phyloP scores from a whole-genome alignment of 2,888 invertebrate genomes.

The Dasysyrphus tricinctus region DNA sequence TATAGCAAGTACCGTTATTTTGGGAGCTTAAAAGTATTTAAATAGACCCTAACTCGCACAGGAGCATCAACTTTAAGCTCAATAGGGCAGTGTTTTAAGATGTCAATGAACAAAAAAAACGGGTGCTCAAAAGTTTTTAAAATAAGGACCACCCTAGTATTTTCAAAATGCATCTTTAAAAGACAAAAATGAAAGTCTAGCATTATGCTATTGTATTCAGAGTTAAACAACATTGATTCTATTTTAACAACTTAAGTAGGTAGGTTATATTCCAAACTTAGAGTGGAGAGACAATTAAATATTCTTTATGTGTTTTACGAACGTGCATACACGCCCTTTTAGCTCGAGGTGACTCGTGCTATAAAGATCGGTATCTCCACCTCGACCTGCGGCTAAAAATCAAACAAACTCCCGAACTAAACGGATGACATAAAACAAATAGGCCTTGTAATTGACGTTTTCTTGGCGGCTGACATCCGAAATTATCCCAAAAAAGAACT shows the following conservation, averaged over 20 bases:
- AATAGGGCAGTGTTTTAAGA: too few relatives aligned
- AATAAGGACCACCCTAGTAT: too few relatives aligned
- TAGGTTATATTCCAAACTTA: neutral
- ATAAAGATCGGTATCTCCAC: constrained; percentile 42
- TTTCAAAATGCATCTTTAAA: too few relatives aligned
- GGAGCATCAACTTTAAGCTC: too few relatives aligned
- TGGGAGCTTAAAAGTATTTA: too few relatives aligned
- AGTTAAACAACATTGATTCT: too few relatives aligned
- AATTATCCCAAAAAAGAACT: constrained; percentile 30
- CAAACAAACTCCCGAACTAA: constrained; percentile 58
- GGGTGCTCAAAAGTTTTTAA: too few relatives aligned
- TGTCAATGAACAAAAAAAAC: too few relatives aligned
- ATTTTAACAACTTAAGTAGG: neutral
- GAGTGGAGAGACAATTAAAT: constrained; percentile 5
- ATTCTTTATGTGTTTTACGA: constrained; percentile 51
- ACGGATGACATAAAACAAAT: constrained; percentile 70
- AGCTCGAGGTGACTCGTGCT: constrained; percentile 60
- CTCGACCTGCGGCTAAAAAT: constrained; percentile 51
- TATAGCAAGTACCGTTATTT: too few relatives aligned
- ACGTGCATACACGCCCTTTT: constrained; percentile 35
- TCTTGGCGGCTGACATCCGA: constrained; percentile 45
- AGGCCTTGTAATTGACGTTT: constrained; percentile 68
- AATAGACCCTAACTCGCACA: too few relatives aligned
- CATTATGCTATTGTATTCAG: too few relatives aligned
- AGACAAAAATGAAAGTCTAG: too few relatives aligned